phyloP scores from a whole-genome alignment of 2,888 invertebrate species.

The Ariolimax columbianus region DNA sequence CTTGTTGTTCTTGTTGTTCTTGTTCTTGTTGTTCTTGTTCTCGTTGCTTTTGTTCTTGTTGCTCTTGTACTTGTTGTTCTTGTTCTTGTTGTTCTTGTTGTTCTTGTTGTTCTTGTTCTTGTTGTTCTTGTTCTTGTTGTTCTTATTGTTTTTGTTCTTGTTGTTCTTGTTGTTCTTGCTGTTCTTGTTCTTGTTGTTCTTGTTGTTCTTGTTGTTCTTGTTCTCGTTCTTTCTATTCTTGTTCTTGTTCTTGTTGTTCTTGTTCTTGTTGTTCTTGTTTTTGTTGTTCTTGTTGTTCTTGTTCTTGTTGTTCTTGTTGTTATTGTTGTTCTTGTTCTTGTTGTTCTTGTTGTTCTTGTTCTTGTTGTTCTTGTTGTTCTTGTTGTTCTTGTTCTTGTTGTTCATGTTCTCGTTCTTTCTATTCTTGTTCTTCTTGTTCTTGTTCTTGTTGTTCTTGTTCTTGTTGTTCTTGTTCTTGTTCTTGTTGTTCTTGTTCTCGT shows the following conservation, averaged over 20 bases:
- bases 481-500: not conserved
- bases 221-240: not conserved
- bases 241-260: conserved; percentile 9
- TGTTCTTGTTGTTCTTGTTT: not conserved
- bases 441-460: no score
- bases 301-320: not conserved
- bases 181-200: no score
- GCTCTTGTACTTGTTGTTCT: not conserved
- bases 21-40: not conserved
- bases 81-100: no score
- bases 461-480: not conserved
- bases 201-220: not conserved
- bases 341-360: not conserved
- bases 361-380: not conserved
- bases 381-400: not conserved
- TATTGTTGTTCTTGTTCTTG: conserved; percentile 2
- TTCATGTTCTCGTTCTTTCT: not conserved
- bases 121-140: not conserved
- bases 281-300: not conserved
- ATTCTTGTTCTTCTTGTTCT: no score
- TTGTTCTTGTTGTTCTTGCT: no score
- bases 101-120: not conserved
- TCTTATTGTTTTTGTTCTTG: not conserved
- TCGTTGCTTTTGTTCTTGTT: not conserved
- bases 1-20: not conserved